Evolutionary conservation across 2,113 vertebrate genomes (phyloP).

Genomic region (Lamprotornis superbus): DNA sequence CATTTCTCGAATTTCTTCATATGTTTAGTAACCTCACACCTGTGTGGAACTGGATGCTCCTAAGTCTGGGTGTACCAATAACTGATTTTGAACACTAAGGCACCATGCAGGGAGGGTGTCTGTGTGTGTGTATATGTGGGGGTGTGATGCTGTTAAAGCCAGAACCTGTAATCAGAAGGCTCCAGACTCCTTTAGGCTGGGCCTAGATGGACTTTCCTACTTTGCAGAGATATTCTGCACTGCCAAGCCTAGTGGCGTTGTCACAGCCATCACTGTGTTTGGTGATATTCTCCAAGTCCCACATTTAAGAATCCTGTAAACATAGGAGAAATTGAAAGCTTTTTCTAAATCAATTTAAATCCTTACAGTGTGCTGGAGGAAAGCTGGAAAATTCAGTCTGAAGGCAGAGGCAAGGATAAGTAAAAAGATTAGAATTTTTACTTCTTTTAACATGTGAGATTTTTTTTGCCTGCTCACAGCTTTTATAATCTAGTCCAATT

Average conservation of each 20-base stretch:
- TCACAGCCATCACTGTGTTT: not conserved
- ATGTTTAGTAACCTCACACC: not conserved
- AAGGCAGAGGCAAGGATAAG: not conserved
- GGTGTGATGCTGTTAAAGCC: not conserved
- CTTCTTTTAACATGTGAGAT: not conserved
- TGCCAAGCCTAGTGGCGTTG: not conserved
- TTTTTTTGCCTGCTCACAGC: not conserved
- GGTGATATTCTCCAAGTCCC: not conserved
- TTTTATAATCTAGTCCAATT: not conserved
- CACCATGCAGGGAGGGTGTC: not conserved
- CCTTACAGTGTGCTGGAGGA: not conserved
- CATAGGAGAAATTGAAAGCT: accelerated
- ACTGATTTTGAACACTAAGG: not conserved
- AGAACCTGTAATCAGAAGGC: not conserved
- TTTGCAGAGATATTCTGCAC: not conserved
- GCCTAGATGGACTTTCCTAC: not conserved
- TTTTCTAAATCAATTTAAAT: not conserved
- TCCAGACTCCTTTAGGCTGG: not conserved
- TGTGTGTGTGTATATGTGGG: not conserved
- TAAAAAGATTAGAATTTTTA: not conserved
- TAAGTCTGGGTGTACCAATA: not conserved
- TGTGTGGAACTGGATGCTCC: not conserved
- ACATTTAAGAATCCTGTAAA: not conserved
- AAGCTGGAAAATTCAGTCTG: not conserved
- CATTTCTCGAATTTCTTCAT: not conserved